Base-by-base conservation (phyloP, 2,113 vertebrate species). In the Thinocorus orbignyianus region DNA sequence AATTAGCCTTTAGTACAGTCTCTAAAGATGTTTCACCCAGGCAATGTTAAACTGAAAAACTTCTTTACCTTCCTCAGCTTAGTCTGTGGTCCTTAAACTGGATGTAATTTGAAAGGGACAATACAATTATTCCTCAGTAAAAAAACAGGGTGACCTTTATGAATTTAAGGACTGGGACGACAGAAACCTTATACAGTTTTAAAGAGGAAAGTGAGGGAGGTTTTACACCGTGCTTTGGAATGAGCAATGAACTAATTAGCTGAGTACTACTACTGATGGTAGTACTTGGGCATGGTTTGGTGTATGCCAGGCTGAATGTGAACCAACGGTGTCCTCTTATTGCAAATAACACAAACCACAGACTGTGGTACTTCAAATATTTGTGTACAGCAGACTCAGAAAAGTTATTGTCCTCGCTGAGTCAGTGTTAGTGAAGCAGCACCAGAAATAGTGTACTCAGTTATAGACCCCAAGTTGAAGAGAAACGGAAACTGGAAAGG, bases 321-420 rank as follows among this genome's bases (percentile, higher is more conserved):
- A 57, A 10, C 15, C 10, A 17, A 17, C 11, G 70, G 16, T 2
- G 5, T 18, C 11, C 6, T 68, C 5, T 82, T 10, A 4, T 19
- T 46, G 24, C 11, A 73, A 68, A 42, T 61, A 46, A 33, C n/a
- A 51, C 4, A 78, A 90, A 54, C 2, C 10, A 42, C 9, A 72
- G 61, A 13, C 22, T 51, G 19, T 0, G 0, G 3, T 74, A 54
- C 5, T 57, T 69, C 13, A 30, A 8, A 52, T 6, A 17, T 5
- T 14, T 60, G 14, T 81, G 57, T 74, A 26, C 62, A 66, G 12
- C 9, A 65, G 61, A 76, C 7, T 17, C 44, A 17, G 46, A 72
- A 33, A 61, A 51, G 41, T 37, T 81, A 33, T 8, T 0, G 0
- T 57, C 42, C 33, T 68, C 28, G 48, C 60, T 48, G 51, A 77